Conservation (phyloP, 2,113 vertebrate genomes). For the Heloderma charlesbogerti region DNA sequence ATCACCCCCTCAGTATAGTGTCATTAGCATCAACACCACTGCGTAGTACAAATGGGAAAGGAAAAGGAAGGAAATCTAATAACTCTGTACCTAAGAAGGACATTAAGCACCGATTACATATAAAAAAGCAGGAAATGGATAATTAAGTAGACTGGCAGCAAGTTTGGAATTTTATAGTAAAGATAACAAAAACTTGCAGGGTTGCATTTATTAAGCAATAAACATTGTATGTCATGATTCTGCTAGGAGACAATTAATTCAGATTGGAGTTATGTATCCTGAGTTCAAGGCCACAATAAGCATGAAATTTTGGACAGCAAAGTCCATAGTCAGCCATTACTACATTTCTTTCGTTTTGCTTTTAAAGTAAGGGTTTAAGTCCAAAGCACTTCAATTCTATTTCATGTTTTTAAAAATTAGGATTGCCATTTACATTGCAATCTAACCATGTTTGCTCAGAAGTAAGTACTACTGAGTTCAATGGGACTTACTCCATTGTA, state of each 20-base stretch:
- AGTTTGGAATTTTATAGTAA: slow-evolving; percentile 47
- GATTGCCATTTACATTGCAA: not conserved
- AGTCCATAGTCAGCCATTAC: not conserved
- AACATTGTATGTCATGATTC: not conserved
- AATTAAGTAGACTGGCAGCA: slow-evolving; percentile 38
- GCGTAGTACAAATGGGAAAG: slow-evolving; percentile 53
- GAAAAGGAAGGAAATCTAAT: slow-evolving; percentile 76
- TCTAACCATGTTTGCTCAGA: not conserved
- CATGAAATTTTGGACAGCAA: not conserved
- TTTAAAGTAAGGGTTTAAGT: not conserved
- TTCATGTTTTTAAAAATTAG: not conserved
- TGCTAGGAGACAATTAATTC: slow-evolving; percentile 14
- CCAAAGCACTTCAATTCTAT: not conserved
- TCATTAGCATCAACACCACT: slow-evolving; percentile 49
- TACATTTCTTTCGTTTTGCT: not conserved
- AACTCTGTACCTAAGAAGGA: slow-evolving; percentile 60
- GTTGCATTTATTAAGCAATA: slow-evolving; percentile 30
- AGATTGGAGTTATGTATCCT: not conserved
- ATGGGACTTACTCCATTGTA: too few species aligned
- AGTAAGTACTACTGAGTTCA: too few species aligned
- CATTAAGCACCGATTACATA: slow-evolving; percentile 39
- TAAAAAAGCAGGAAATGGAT: slow-evolving; percentile 68
- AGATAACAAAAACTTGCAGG: slow-evolving; percentile 33
- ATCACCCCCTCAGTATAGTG: slow-evolving; percentile 62
- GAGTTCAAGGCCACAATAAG: not conserved